phyloP scores from a whole-genome alignment of 2,888 invertebrate genomes.

The Brenthis daphne region DNA sequence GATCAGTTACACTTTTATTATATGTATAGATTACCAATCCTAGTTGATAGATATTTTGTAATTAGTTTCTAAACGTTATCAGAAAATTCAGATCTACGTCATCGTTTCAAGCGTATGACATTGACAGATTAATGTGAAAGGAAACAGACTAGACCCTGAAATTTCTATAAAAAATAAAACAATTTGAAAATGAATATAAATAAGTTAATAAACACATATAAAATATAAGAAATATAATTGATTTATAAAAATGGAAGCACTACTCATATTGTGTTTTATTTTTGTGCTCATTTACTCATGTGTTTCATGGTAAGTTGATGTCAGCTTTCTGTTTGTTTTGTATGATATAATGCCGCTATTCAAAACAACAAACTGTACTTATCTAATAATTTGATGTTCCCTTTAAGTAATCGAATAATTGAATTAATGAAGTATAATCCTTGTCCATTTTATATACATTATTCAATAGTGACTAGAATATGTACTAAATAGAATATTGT shows the following conservation, averaged over 20 bases:
- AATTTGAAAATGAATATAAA: conserved; percentile 24
- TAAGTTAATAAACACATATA: conserved; percentile 20
- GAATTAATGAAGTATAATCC: too few relatives aligned
- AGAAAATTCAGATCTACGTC: neutral
- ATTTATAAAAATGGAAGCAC: conserved; percentile 60
- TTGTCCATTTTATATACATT: too few relatives aligned
- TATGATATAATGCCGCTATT: neutral
- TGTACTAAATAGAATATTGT: too few relatives aligned
- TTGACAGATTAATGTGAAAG: conserved; percentile 16
- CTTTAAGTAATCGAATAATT: neutral
- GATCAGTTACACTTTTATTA: neutral
- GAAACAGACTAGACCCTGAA: conserved; percentile 1
- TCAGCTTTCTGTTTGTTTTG: conserved; percentile 33
- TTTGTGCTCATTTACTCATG: conserved; percentile 80
- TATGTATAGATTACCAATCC: neutral
- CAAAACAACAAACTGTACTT: neutral
- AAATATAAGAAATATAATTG: conserved; percentile 47
- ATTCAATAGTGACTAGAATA: too few relatives aligned
- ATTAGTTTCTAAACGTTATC: conserved; percentile 1
- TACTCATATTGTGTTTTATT: conserved; percentile 65
- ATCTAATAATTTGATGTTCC: neutral
- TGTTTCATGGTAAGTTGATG: conserved; percentile 81
- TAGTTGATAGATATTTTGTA: neutral
- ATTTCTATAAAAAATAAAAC: conserved; percentile 11
- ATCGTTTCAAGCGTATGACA: neutral